A percentile compares a stretch with the other conserved stretches of the same genome.
phyloP scores from a whole-genome alignment of 2,888 invertebrate genomes.

The Eupithecia inturbata region DNA sequence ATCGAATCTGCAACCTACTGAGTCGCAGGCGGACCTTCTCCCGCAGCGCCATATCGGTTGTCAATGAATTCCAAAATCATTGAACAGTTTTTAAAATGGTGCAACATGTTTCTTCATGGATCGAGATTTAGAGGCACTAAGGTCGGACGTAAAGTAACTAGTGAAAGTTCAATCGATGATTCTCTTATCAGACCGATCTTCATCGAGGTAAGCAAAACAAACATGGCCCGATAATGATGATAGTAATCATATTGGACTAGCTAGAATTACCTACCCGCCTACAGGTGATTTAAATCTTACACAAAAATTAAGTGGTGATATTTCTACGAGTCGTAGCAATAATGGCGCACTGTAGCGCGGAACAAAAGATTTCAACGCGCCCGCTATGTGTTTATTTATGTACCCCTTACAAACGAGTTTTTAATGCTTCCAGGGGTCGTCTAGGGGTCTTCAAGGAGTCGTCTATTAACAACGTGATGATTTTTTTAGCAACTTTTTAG shows the following conservation, averaged over 20 bases:
- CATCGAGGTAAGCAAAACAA: constrained; percentile 7
- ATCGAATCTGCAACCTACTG: too few species aligned
- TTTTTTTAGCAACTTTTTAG: too few species aligned
- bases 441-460: too few species aligned
- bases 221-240: neutral
- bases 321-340: neutral
- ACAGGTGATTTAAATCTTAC: neutral
- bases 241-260: neutral
- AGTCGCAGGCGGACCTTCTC: too few species aligned
- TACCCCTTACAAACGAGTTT: neutral
- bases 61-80: too few species aligned
- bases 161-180: constrained; percentile 12
- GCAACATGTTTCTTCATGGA: too few species aligned
- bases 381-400: too few species aligned
- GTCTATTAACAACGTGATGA: too few species aligned
- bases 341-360: neutral
- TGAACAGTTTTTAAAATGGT: too few species aligned
- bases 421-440: too few species aligned
- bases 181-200: neutral
- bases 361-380: neutral
- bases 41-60: too few species aligned
- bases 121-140: neutral
- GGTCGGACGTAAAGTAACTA: neutral
- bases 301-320: neutral
- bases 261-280: neutral